phyloP scores from a whole-genome alignment of 2,888 invertebrate genomes.

The Troglohyphantes excavatus region DNA sequence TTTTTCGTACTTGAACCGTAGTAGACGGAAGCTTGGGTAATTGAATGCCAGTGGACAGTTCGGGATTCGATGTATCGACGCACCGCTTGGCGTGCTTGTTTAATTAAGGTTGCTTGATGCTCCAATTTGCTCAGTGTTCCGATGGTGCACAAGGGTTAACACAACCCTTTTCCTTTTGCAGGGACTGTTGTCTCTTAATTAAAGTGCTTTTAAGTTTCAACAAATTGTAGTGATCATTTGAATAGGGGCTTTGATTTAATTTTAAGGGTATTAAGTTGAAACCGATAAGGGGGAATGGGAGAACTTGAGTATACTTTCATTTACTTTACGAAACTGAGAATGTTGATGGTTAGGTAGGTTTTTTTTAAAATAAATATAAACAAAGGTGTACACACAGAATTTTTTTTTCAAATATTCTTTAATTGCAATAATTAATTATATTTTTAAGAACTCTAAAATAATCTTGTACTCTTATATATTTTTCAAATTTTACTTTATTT shows the following conservation, averaged over 20 bases:
- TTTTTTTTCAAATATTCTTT: no score
- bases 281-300: no score
- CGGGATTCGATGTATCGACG: neutral
- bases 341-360: no score
- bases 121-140: slow-evolving; percentile 15
- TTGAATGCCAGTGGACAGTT: slow-evolving; percentile 31
- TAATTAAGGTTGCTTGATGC: slow-evolving; percentile 26
- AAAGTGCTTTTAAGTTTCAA: neutral
- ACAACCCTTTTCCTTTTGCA: neutral
- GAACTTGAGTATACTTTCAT: no score
- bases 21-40: slow-evolving; percentile 16
- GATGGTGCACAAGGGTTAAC: neutral
- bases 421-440: no score
- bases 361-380: no score
- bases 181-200: neutral
- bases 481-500: no score
- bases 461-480: no score
- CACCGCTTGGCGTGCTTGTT: neutral
- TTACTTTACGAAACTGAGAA: no score
- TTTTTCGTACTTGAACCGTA: slow-evolving; percentile 45
- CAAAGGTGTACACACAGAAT: no score
- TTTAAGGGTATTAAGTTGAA: neutral
- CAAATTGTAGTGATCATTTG: neutral
- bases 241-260: neutral
- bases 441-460: no score